Evolutionary conservation across 2,113 vertebrate species (phyloP).

Genomic region (Lagopus leucura): DNA sequence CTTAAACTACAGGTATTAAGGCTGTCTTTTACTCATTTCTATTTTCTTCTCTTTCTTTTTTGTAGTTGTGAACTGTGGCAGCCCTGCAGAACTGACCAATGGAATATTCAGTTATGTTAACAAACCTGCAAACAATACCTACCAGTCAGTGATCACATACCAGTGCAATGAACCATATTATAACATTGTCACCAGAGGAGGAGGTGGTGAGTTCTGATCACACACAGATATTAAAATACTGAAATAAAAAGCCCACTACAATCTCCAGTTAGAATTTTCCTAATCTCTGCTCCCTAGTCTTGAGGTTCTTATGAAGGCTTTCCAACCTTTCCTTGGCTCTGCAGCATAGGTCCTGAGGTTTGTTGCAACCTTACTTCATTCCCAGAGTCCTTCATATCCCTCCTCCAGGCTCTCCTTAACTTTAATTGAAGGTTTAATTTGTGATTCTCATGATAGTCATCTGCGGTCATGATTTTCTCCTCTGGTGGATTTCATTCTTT

Average conservation of each 20-base stretch:
- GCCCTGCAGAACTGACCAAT: slow-evolving; percentile 66
- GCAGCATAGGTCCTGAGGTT: background rate
- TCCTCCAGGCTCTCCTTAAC: background rate
- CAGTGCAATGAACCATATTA: slow-evolving; percentile 75
- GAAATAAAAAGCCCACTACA: background rate
- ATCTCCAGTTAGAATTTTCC: fast-evolving
- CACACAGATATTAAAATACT: background rate
- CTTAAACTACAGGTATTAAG: background rate
- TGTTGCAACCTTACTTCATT: background rate
- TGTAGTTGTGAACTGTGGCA: slow-evolving; percentile 77
- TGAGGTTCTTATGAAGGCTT: background rate
- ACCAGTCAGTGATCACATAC: slow-evolving; percentile 73
- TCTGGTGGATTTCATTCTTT: background rate
- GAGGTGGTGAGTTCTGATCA: slow-evolving; percentile 22
- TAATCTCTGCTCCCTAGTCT: background rate
- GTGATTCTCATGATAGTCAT: background rate
- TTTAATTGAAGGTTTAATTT: background rate
- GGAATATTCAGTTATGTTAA: slow-evolving; percentile 66
- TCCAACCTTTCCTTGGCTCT: background rate
- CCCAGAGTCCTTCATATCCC: background rate
- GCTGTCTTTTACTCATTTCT: background rate
- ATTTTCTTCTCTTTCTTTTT: background rate
- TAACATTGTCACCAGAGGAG: slow-evolving; percentile 38
- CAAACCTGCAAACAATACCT: slow-evolving; percentile 32
- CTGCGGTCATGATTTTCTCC: background rate